These are phyloP conservation scores for Drosophila longiperda DNA, from an alignment of 2,888 invertebrate species.

Conservation along the genomic window DNA sequence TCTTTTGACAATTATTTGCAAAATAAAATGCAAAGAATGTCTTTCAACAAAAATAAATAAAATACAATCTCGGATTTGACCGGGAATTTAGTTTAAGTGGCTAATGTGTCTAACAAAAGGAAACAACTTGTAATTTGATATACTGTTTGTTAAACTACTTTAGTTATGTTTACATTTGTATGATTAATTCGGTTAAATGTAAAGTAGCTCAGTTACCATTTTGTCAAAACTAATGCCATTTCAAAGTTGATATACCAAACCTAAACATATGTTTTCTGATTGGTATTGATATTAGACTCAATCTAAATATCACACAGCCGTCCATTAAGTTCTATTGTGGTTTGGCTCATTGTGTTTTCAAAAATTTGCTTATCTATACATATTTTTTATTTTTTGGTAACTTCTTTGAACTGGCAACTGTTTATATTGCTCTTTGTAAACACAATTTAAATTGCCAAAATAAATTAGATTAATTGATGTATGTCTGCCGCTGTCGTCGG, in stretches of 20 bases:
- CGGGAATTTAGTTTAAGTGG: slow-evolving; percentile 11
- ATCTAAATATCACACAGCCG: slow-evolving; percentile 59
- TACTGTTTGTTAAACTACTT: not conserved
- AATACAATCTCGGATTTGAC: slow-evolving; percentile 1
- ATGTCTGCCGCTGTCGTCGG: slow-evolving; percentile 35
- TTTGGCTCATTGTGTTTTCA: slow-evolving; percentile 5
- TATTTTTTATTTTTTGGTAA: not conserved
- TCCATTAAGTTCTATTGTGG: slow-evolving; percentile 39
- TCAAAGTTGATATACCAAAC: slow-evolving; percentile 36
- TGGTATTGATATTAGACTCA: slow-evolving; percentile 17
- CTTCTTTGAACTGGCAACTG: slow-evolving; percentile 50
- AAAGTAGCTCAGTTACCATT: not conserved
- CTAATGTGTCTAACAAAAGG: not conserved
- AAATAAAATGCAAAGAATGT: not conserved
- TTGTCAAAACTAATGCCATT: slow-evolving; percentile 37
- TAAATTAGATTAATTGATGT: slow-evolving; percentile 42
- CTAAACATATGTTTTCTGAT: not conserved
- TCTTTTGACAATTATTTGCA: slow-evolving; percentile 53
- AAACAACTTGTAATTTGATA: not conserved
- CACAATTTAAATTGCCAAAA: slow-evolving; percentile 45
- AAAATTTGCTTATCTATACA: slow-evolving; percentile 31
- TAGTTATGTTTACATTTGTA: not conserved
- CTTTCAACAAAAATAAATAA: not conserved
- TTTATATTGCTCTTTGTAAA: slow-evolving; percentile 3
- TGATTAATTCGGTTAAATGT: not conserved